phyloP scores from a whole-genome alignment of 2,888 invertebrate genomes.

The Cantharis nigra region DNA sequence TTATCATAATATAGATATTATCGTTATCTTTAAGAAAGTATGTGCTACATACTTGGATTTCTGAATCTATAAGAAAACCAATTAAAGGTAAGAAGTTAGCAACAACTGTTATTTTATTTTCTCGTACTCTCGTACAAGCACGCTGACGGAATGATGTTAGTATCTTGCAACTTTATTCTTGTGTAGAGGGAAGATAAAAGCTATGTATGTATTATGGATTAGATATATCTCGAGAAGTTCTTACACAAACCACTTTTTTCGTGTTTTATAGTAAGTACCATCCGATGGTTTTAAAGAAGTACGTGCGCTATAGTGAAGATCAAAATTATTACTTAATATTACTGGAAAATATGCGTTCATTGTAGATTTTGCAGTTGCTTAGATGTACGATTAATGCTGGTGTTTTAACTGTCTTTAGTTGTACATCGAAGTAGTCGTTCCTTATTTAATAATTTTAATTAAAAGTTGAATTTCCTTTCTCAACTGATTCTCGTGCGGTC shows the following conservation, averaged over 20 bases:
- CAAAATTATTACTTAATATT: not conserved
- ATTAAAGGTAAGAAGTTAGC: not conserved
- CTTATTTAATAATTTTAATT: not conserved
- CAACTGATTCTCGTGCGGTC: not conserved
- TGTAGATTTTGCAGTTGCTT: not conserved
- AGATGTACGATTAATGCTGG: not conserved
- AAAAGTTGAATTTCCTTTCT: not conserved
- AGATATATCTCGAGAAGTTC: not conserved
- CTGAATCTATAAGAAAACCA: not conserved
- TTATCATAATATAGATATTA: too few relatives aligned
- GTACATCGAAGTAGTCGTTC: not conserved
- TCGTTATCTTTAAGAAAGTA: too few relatives aligned
- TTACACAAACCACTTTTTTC: not conserved
- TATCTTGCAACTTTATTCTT: not conserved
- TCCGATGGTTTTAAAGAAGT: not conserved
- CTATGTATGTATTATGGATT: constrained; percentile 3
- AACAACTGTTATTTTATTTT: not conserved
- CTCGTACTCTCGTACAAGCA: not conserved
- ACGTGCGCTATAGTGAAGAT: not conserved
- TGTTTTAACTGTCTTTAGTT: not conserved
- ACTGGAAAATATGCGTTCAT: not conserved
- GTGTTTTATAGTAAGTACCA: not conserved
- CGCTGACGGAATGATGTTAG: not conserved
- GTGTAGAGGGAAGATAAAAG: not conserved
- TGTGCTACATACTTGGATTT: not conserved